Evolutionary conservation across 2,797 vertebrate species (phyloP), one percentile per base, ranked within the genome.

Genomic region (Rhabdophis nuchalis): DNA sequence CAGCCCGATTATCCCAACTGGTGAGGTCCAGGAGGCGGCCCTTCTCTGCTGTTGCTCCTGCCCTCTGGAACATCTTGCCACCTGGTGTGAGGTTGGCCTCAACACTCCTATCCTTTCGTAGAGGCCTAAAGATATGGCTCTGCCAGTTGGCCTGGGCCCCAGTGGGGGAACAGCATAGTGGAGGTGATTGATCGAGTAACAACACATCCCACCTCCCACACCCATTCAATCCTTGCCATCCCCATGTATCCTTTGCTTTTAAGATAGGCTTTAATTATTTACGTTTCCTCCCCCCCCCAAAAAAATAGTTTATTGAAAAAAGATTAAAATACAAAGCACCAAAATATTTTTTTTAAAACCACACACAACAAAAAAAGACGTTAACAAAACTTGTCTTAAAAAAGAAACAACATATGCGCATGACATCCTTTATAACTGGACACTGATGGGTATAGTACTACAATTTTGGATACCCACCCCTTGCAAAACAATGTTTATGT

Each of bases 151-250:
- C 29, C 1, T n/a, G 0, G 29, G 4, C 0, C 0, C 61, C 29
- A 14, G 12, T 14, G 60, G 0, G 60, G 29, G 12, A n/a, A 64
- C 29, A 2, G 29, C 61, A 64, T 12, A 64, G 29, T 64, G 61
- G 61, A 64, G 61, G 61, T 64, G 11, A 27, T 61, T 61, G 60
- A 29, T 61, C 10, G 4, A 12, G 27, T 61, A 13, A 61, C 27
- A 29, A 61, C 27, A 14, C 1, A 64, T 64, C 29, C 29, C 29
- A n/a, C 29, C 61, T 64, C 61, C 61, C 61, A 29, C 8, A 25
- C 12, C 0, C 29, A 64, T 0, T 64, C 61, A 0, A 0, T 0
- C 61, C 9, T n/a, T 1, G 0, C 61, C 61, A 4, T 64, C 61
- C 29, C 12, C 29, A 29, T n/a, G 2, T n/a, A 4, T n/a, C 61